Evolutionary conservation across 2,888 invertebrate genomes (phyloP).

Genomic region (Athrips mouffetella): DNA sequence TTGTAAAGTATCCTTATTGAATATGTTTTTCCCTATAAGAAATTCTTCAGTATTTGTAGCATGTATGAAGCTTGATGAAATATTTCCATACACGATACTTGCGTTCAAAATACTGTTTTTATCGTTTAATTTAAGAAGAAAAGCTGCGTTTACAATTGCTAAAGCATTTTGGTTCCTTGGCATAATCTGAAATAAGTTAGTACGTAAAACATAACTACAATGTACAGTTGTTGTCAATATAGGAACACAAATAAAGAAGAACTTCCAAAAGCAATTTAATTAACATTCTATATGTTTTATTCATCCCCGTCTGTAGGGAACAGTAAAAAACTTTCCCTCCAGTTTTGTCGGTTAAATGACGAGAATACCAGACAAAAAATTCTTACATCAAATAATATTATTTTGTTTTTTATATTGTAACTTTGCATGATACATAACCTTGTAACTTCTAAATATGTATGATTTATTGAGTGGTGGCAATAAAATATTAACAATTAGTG

Average conservation of each 20-base stretch:
- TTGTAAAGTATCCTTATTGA: constrained; percentile 58
- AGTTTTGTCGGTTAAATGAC: too few relatives aligned
- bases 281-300: not conserved
- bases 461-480: constrained; percentile 74
- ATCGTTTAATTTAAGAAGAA: constrained; percentile 76
- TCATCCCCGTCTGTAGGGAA: too few relatives aligned
- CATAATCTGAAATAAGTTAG: constrained; percentile 82
- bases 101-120: constrained; percentile 53
- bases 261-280: not conserved
- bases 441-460: constrained; percentile 80
- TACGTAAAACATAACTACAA: too few relatives aligned
- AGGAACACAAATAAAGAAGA: not conserved
- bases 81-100: constrained; percentile 82
- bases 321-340: too few relatives aligned
- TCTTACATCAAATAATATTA: too few relatives aligned
- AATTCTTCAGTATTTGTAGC: constrained; percentile 78
- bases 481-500: constrained; percentile 79
- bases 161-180: constrained; percentile 86
- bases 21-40: constrained; percentile 61
- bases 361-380: too few relatives aligned
- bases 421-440: constrained; percentile 79
- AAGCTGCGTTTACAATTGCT: constrained; percentile 87
- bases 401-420: not conserved
- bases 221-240: too few relatives aligned
- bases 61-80: constrained; percentile 75